phyloP scores from a whole-genome alignment of 1,140 invertebrate species.

The Rhagoletis zephyria region DNA sequence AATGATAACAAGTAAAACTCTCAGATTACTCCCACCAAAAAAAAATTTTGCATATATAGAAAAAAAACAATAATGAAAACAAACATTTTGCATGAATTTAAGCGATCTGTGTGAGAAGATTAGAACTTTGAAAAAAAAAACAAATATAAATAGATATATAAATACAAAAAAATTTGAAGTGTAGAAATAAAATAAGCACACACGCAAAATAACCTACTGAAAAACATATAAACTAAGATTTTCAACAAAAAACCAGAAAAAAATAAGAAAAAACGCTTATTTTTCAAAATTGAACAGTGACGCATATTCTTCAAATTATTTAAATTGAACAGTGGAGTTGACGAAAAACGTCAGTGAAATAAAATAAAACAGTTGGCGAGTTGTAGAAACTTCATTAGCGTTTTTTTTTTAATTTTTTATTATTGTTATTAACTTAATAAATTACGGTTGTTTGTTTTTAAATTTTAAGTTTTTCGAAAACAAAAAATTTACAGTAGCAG shows the following conservation, averaged over 20 bases:
- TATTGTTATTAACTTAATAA: background rate
- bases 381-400: conserved; percentile 6
- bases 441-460: background rate
- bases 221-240: background rate
- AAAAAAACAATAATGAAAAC: conserved; percentile 17
- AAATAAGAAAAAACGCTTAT: conserved; percentile 3
- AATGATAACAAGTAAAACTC: conserved; percentile 55
- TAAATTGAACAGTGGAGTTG: background rate
- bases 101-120: background rate
- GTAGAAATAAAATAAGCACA: conserved; percentile 34
- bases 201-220: background rate
- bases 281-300: conserved; percentile 7
- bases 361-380: conserved; percentile 31
- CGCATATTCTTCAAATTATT: background rate
- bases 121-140: conserved; percentile 17
- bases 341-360: background rate
- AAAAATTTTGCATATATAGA: conserved; percentile 56
- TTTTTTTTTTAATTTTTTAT: background rate
- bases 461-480: conserved; percentile 19
- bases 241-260: background rate
- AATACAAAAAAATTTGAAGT: conserved; percentile 19
- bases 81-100: conserved; percentile 1
- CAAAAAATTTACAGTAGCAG: conserved; percentile 43
- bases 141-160: background rate
- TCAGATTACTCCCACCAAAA: conserved; percentile 58